Evolutionary conservation across 2,888 invertebrate genomes (phyloP).

Genomic region (Choristoneura rosaceana): DNA sequence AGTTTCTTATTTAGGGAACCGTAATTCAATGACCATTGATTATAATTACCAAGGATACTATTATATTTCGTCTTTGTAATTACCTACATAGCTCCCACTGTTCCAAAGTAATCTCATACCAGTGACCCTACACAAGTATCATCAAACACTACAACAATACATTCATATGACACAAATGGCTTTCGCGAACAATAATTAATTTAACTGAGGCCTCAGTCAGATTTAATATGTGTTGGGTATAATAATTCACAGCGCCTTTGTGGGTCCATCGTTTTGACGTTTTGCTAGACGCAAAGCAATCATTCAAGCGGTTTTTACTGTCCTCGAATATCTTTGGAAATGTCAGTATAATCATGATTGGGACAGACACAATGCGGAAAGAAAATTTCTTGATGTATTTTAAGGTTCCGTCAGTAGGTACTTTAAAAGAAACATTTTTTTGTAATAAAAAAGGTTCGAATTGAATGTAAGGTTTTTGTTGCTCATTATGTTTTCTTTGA

Average conservation of each 20-base stretch:
- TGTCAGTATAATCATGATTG: slow-evolving; percentile 19
- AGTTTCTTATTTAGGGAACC: background rate
- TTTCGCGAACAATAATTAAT: slow-evolving; percentile 37
- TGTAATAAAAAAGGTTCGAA: too few relatives aligned
- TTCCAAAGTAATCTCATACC: background rate
- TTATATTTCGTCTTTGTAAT: too few relatives aligned
- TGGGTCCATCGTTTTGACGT: slow-evolving; percentile 25
- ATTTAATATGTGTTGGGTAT: slow-evolving; percentile 39
- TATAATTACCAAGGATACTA: too few relatives aligned
- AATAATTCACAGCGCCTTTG: slow-evolving; percentile 38
- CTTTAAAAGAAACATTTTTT: too few relatives aligned
- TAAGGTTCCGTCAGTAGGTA: background rate
- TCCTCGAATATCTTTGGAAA: slow-evolving; percentile 18
- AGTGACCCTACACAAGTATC: background rate
- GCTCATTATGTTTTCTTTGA: too few relatives aligned
- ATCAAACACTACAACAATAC: slow-evolving; percentile 21
- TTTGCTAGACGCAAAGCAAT: slow-evolving; percentile 35
- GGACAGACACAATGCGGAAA: slow-evolving; percentile 3
- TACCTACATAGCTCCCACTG: background rate
- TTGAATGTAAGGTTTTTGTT: too few relatives aligned
- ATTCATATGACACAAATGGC: slow-evolving; percentile 34
- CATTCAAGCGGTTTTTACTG: slow-evolving; percentile 35
- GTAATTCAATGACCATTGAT: background rate
- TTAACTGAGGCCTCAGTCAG: slow-evolving; percentile 28
- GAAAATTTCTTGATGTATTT: background rate